These are phyloP conservation scores for Theodoxus fluviatilis DNA, from an alignment of 2,888 invertebrate genomes.

Conservation along the genomic window DNA sequence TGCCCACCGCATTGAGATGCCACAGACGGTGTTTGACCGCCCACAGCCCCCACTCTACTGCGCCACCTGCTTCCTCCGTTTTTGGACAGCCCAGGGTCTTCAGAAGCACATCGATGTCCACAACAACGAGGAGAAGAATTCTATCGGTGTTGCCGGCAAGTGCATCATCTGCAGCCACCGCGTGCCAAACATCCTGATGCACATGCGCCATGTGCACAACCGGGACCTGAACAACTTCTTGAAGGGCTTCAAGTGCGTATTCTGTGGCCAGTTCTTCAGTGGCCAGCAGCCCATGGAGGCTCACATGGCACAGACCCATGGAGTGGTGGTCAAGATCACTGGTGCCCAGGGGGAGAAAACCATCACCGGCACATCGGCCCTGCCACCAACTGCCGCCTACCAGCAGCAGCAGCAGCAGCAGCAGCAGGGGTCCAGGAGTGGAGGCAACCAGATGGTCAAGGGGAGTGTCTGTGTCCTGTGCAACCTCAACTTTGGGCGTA, in stretches of 20 bases:
- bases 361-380: constrained; percentile 29
- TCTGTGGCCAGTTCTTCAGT: constrained; percentile 50
- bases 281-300: constrained; percentile 45
- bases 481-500: constrained; percentile 52
- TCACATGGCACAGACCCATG: constrained; percentile 52
- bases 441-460: constrained; percentile 33
- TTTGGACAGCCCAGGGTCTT: constrained; percentile 96
- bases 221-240: constrained; percentile 77
- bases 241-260: constrained; percentile 50
- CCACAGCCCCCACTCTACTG: constrained; percentile 86
- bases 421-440: background rate
- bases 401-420: background rate
- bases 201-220: constrained; percentile 90
- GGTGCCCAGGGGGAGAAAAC: constrained; percentile 18
- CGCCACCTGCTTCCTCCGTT: constrained; percentile 93
- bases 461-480: constrained; percentile 56
- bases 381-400: constrained; percentile 26
- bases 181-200: constrained; percentile 80
- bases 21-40: constrained; percentile 51
- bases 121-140: constrained; percentile 32
- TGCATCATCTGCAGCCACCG: constrained; percentile 43
- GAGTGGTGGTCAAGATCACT: constrained; percentile 44
- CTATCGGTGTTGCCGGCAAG: constrained; percentile 36
- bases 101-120: constrained; percentile 76
- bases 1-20: constrained; percentile 80